Evolutionary conservation across 2,113 vertebrate genomes (phyloP).

Genomic region (Gavia stellata): DNA sequence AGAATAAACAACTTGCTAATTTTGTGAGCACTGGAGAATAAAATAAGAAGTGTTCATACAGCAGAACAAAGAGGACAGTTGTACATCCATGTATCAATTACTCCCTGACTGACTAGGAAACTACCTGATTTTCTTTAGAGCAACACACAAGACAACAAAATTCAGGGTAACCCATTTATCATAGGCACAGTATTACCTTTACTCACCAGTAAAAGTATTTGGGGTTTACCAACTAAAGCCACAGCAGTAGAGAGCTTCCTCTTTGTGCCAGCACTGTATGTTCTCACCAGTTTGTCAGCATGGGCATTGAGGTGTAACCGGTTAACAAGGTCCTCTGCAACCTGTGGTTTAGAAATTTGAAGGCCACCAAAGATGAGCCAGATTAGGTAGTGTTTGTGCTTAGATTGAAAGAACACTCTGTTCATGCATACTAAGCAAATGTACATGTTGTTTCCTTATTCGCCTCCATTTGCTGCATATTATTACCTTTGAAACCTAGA

Average conservation of each 20-base stretch:
- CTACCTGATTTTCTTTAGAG: neutral
- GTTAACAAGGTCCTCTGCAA: constrained; percentile 59
- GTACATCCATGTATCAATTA: neutral
- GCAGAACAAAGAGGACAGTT: neutral
- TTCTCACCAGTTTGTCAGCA: constrained; percentile 54
- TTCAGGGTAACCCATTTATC: neutral
- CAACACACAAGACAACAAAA: neutral
- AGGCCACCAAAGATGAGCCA: neutral
- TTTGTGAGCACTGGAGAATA: neutral
- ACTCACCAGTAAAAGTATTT: constrained; percentile 74
- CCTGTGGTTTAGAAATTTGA: constrained; percentile 33
- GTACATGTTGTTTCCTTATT: neutral
- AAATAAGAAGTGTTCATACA: neutral
- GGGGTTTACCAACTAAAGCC: constrained; percentile 71
- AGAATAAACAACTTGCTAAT: neutral
- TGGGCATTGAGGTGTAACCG: constrained; percentile 51
- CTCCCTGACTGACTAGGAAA: neutral
- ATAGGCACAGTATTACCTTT: neutral
- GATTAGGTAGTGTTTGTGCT: neutral
- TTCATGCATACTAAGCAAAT: neutral
- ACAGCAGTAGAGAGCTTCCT: constrained; percentile 73
- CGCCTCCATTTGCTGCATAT: neutral
- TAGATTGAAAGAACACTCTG: neutral
- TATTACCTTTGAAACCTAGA: neutral
- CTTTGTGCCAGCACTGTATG: constrained; percentile 72